These are phyloP conservation scores for Drosophila pectinifera DNA, from an alignment of 1,140 invertebrate genomes.

Conservation along the genomic window DNA sequence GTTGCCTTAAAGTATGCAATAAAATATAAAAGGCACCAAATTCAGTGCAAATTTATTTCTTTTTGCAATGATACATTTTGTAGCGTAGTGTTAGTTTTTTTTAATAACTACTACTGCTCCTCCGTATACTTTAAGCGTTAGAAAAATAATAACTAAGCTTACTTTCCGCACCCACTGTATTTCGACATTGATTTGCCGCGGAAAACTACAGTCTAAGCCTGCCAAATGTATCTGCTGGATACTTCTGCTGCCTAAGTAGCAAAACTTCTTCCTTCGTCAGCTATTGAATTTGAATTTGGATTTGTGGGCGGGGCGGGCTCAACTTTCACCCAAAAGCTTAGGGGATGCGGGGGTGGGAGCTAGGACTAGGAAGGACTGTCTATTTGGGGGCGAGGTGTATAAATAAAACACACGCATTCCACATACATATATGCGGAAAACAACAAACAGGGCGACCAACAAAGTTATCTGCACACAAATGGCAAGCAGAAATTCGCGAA, in stretches of 20 bases:
- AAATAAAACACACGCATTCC: constrained; percentile 67
- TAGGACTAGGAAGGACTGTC: neutral
- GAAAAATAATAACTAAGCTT: no score
- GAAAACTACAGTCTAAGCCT: constrained; percentile 17
- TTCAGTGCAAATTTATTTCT: no score
- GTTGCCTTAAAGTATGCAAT: no score
- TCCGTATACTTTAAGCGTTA: no score
- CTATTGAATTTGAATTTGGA: constrained; percentile 70
- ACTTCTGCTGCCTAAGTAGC: constrained; percentile 37
- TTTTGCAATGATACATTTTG: neutral
- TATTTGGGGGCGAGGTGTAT: constrained; percentile 23
- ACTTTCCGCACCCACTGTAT: neutral
- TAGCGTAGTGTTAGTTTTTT: no score
- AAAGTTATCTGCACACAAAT: constrained; percentile 66
- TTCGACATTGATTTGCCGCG: constrained; percentile 3
- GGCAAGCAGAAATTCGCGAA: constrained; percentile 57
- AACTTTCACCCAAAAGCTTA: constrained; percentile 1
- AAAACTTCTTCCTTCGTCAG: constrained; percentile 29
- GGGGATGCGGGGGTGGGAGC: neutral
- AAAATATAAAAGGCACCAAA: no score
- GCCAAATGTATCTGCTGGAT: constrained; percentile 48
- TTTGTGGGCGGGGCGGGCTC: constrained; percentile 7
- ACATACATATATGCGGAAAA: constrained; percentile 22
- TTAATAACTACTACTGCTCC: no score
- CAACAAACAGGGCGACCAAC: constrained; percentile 31